Evolutionary conservation across 2,113 vertebrate genomes (phyloP).

Genomic region (Callaeas wilsoni): DNA sequence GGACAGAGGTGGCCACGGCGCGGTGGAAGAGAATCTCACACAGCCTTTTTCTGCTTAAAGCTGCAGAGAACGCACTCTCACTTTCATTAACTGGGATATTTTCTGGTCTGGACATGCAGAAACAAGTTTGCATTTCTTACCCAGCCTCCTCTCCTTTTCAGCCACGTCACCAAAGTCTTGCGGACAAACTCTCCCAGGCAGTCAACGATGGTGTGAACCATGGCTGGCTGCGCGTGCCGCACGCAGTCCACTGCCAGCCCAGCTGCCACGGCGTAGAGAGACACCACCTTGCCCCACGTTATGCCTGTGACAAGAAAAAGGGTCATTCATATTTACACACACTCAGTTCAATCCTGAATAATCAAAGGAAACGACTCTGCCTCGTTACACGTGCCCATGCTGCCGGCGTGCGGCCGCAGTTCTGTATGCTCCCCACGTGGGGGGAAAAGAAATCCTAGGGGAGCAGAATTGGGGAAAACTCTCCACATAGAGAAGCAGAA

Average conservation of each 20-base stretch:
- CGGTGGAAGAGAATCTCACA: not conserved
- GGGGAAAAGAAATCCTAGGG: not conserved
- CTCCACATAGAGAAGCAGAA: not conserved
- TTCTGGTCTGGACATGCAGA: not conserved
- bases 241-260: constrained; percentile 93
- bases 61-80: not conserved
- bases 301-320: constrained; percentile 75
- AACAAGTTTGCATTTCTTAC: constrained; percentile 70
- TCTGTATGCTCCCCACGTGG: rapidly evolving
- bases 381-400: rapidly evolving
- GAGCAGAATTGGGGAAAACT: not conserved
- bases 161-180: constrained; percentile 87
- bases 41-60: not conserved
- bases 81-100: not conserved
- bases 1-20: not conserved
- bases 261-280: constrained; percentile 88
- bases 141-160: constrained; percentile 91
- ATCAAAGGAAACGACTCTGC: not conserved
- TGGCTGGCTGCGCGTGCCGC: constrained; percentile 85
- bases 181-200: constrained; percentile 96
- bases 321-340: not conserved
- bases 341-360: not conserved
- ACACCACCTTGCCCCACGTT: constrained; percentile 97
- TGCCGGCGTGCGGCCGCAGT: rapidly evolving
- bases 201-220: constrained; percentile 92